These are phyloP conservation scores for Sphenodon punctatus DNA, from an alignment of 2,797 vertebrate genomes.

Conservation along the genomic window DNA sequence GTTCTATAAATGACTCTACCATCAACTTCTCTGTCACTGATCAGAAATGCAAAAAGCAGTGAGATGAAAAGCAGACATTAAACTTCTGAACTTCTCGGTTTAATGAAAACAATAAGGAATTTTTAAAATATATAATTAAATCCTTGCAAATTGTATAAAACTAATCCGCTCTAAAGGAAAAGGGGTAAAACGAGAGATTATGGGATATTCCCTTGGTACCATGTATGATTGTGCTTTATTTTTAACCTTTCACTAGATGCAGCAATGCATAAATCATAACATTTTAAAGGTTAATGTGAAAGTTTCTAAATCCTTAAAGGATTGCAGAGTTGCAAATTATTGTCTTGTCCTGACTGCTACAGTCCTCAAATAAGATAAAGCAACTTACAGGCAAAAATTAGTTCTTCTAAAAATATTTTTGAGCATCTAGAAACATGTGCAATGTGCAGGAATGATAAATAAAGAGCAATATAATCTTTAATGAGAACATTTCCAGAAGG, in stretches of 20 bases:
- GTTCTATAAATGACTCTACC: too few relatives aligned
- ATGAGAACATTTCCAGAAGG: background rate
- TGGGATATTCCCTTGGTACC: background rate
- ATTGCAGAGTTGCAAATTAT: background rate
- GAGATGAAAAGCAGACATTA: too few relatives aligned
- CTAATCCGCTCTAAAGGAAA: background rate
- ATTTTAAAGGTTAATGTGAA: conserved; percentile 32
- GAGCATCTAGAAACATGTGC: background rate
- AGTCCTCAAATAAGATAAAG: background rate
- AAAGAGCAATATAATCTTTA: background rate
- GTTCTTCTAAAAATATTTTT: background rate
- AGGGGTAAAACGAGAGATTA: background rate
- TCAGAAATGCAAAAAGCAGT: too few relatives aligned
- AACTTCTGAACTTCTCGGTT: too few relatives aligned
- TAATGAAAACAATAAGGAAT: too few relatives aligned
- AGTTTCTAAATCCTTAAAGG: conserved; percentile 12
- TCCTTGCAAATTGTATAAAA: background rate
- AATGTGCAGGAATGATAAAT: background rate
- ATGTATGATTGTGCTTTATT: background rate
- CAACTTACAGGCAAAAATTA: background rate
- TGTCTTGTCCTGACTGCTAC: background rate
- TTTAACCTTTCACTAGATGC: conserved; percentile 42
- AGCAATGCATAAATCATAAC: conserved; percentile 25
- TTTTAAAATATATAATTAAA: too few relatives aligned
- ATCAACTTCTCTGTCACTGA: too few relatives aligned